These are phyloP conservation scores for Pocillopora verrucosa DNA, from an alignment of 64 coral and sea anemone genomes.

Conservation along the genomic window DNA sequence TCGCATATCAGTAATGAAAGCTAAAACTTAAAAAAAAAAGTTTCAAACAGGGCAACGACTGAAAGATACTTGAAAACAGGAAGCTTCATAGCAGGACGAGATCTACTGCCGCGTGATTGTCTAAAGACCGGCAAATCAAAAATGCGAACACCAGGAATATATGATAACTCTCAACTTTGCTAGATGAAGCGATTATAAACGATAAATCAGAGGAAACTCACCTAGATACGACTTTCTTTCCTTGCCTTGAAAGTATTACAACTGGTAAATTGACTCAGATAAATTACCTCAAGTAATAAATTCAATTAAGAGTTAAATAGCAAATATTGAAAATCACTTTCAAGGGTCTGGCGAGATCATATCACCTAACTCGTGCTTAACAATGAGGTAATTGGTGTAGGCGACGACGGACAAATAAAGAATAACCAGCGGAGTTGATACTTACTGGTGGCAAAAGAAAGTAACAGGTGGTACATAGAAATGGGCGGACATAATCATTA, in stretches of 20 bases:
- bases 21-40: too few species aligned
- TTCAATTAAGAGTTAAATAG: neutral
- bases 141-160: neutral
- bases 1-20: too few species aligned
- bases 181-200: neutral
- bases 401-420: conserved; percentile 3
- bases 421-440: neutral
- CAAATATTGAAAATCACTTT: neutral
- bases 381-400: conserved; percentile 24
- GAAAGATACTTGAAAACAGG: neutral
- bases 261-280: neutral
- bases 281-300: neutral
- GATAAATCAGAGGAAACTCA: neutral
- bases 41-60: too few species aligned
- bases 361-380: conserved; percentile 17
- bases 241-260: neutral
- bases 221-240: neutral
- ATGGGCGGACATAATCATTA: neutral
- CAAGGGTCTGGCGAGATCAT: neutral
- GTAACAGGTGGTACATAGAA: neutral
- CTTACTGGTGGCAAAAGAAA: conserved; percentile 14
- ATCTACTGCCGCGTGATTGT: neutral
- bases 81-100: neutral
- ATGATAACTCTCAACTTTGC: neutral
- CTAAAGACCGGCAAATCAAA: neutral